Evolutionary conservation across 1,140 invertebrate species (phyloP).

Genomic region (Zaprionus vittiger): DNA sequence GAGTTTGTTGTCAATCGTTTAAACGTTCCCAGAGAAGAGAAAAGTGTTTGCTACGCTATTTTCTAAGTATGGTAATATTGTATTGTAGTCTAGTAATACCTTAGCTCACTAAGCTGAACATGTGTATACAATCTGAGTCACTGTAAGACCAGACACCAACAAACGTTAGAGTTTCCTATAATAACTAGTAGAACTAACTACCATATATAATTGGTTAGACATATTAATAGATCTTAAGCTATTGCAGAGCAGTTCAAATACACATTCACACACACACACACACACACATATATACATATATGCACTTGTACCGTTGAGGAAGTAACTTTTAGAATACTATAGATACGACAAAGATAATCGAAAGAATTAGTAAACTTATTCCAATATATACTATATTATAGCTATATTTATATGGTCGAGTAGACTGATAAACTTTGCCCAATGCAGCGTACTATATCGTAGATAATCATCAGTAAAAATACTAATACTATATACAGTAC

Average conservation of each 20-base stretch:
- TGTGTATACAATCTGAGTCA: constrained; percentile 28
- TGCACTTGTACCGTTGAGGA: constrained; percentile 73
- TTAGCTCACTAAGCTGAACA: constrained; percentile 33
- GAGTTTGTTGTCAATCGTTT: constrained; percentile 16
- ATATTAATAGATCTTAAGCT: constrained; percentile 41
- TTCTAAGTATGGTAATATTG: constrained; percentile 13
- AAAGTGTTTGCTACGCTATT: constrained; percentile 75
- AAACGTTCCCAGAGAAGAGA: constrained; percentile 4
- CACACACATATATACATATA: not conserved
- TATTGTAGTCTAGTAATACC: constrained; percentile 11
- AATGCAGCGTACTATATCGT: constrained; percentile 26
- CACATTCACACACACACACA: constrained; percentile 6
- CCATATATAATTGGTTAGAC: not conserved
- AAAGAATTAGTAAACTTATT: not conserved
- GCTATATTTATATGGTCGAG: constrained; percentile 12
- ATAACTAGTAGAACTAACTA: not conserved
- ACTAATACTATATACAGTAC: constrained; percentile 1
- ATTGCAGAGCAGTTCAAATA: constrained; percentile 74
- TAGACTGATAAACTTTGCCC: constrained; percentile 38
- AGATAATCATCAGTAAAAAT: constrained; percentile 9
- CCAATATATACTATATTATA: not conserved
- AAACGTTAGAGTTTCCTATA: constrained; percentile 21
- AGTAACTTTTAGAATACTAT: constrained; percentile 28
- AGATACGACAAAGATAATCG: constrained; percentile 21
- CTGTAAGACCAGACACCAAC: constrained; percentile 69